Conservation (phyloP, 2,888 invertebrate species). For the Cosmia pyralina region DNA sequence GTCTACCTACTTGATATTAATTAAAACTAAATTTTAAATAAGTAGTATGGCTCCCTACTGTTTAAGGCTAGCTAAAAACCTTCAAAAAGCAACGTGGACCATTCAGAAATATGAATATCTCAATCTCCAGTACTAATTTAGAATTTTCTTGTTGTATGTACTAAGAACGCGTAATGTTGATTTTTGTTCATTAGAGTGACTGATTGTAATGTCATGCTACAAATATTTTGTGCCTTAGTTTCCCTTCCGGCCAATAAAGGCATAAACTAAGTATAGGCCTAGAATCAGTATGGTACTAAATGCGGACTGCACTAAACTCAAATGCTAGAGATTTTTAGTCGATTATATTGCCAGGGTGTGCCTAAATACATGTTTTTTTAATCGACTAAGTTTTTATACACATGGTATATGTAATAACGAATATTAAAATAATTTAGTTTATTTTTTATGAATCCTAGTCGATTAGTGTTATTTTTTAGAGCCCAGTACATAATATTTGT, state of each 20-base stretch:
- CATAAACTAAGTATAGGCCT: conserved; percentile 51
- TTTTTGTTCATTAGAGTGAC: conserved; percentile 71
- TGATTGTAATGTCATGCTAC: conserved; percentile 71
- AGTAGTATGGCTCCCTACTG: neutral
- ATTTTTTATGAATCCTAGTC: conserved; percentile 39
- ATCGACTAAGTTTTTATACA: conserved; percentile 51
- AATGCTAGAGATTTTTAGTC: conserved; percentile 41
- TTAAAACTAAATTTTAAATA: neutral
- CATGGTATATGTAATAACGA: conserved; percentile 56
- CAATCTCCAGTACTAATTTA: conserved; percentile 51
- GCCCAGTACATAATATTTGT: conserved; percentile 66
- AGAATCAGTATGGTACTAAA: conserved; percentile 48
- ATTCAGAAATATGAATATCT: conserved; percentile 5
- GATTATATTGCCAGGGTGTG: conserved; percentile 58
- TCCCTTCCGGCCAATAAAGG: conserved; percentile 36
- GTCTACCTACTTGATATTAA: neutral
- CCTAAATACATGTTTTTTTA: conserved; percentile 48
- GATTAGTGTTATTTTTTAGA: conserved; percentile 30
- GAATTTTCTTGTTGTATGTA: conserved; percentile 61
- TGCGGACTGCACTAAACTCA: conserved; percentile 30
- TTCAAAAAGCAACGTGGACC: neutral
- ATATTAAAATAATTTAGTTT: conserved; percentile 40
- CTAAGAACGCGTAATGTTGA: conserved; percentile 68
- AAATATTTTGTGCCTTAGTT: conserved; percentile 70
- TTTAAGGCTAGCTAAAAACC: neutral